Evolutionary conservation across 1,140 invertebrate genomes (phyloP), one percentile per base, ranked within the genome.

Genomic region (Pachyrhynchus sulphureomaculatus): DNA sequence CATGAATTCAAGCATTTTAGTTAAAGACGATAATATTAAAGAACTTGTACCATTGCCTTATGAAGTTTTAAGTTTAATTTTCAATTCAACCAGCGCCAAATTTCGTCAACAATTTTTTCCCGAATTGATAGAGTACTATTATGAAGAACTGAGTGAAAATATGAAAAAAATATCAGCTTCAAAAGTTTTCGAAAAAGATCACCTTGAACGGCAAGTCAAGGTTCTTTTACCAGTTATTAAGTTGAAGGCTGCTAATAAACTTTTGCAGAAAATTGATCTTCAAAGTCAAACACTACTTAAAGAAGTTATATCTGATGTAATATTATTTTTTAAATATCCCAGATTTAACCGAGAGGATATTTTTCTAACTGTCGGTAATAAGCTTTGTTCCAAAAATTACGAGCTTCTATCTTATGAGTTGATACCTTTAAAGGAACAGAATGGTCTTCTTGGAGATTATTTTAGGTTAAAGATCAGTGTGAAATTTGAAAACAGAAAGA

Each of bases 31-130:
- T n/a, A n/a, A n/a, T 26, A 24, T 33, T 53, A 23, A 37, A 23
- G 24, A 33, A 53, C 41, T 26, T 18, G 49, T 37, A 21, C n/a
- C n/a, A n/a, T n/a, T n/a, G n/a, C n/a, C n/a, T n/a, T n/a, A n/a
- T n/a, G n/a, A n/a, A n/a, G n/a, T 49, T 3, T 49, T 58, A 13
- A 15, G 3, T 5, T 9, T 48, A 18, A 48, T 48, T 0, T 58
- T 70, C 59, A 29, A 42, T 32, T 9, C 52, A 60, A 18, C 34
- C 15, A 15, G 36, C 45, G 32, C 42, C 56, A 12, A 54, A 12
- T 26, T 68, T 48, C 45, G 62, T 62, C 4, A 64, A 64, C 23
- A 65, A 62, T 13, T 49, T 59, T 18, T 70, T 60, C 36, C 51
- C 48, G 24, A 66, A 60, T 37, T 42, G 51, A 21, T 53, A 45